Evolutionary conservation across 2,888 invertebrate genomes (phyloP), one percentile per base, ranked within the genome.

Genomic region (Drosophila gaucha): DNA sequence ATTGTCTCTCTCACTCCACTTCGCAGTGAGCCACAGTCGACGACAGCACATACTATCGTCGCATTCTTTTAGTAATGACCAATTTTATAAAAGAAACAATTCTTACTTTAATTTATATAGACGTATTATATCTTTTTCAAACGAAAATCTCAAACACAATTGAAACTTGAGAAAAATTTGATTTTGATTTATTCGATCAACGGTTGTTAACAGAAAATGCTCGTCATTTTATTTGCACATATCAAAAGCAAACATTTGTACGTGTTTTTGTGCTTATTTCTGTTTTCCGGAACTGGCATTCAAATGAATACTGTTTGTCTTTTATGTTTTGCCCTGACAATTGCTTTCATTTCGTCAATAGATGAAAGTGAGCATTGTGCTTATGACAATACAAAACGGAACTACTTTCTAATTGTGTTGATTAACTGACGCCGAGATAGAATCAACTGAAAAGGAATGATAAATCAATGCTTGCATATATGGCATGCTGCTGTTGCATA

Each of bases 401-500:
- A 44, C 9, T 43, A n/a, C 8, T n/a, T 14, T 12, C 22, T 44
- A 64, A 64, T 64, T 51, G 51, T 4, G 1, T 6, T 28, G 20
- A 31, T 64, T 64, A 39, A n/a, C 38, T 28, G 64, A 14, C 3
- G n/a, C 18, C 26, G 26, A 8, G 44, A 26, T 16, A 46, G 12
- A 18, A 3, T 2, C 58, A 55, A 39, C 14, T 38, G 50, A 16
- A 43, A 35, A 6, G 14, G 14, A 30, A 10, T 6, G 30, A 24
- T 39, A n/a, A 9, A 36, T 59, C 20, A 6, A 36, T 63, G 35
- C 12, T n/a, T 22, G 33, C 33, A 36, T 14, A 35, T 35, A 41
- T 30, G n/a, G 2, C 1, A 4, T 3, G 31, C n/a, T 2, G 24
- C 14, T 9, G 63, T 28, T 47, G 66, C 66, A 65, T 43, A 44